phyloP scores from a whole-genome alignment of 2,797 vertebrate species.

The Lophotriccus pileatus region DNA sequence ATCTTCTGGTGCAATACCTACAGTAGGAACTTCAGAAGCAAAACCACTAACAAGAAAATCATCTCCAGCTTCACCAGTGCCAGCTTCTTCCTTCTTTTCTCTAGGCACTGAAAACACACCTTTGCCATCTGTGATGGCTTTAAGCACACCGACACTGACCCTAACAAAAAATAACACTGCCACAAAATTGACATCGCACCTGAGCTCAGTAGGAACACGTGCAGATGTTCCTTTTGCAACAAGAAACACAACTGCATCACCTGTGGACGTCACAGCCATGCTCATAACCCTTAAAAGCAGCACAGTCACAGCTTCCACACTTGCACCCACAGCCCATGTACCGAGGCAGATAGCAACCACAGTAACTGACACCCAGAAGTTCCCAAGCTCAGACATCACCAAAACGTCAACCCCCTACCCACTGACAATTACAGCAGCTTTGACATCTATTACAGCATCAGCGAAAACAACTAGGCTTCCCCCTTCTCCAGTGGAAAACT shows the following conservation, averaged over 20 bases:
- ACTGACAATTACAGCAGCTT: constrained; percentile 77
- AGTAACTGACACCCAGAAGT: constrained; percentile 66
- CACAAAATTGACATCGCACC: constrained; percentile 72
- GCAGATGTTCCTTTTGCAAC: constrained; percentile 60
- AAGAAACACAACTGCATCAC: constrained; percentile 57
- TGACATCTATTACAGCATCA: constrained; percentile 78
- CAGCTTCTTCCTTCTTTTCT: constrained; percentile 77
- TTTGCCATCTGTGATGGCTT: constrained; percentile 76
- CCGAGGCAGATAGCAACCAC: constrained; percentile 73
- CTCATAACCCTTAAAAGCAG: constrained; percentile 61
- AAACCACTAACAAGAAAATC: constrained; percentile 76
- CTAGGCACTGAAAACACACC: constrained; percentile 73
- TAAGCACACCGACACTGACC: constrained; percentile 66
- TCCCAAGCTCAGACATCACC: constrained; percentile 67
- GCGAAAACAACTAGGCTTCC: constrained; percentile 77
- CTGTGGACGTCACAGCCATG: constrained; percentile 38
- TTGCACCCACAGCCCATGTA: constrained; percentile 64
- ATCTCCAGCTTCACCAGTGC: constrained; percentile 76
- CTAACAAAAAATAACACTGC: constrained; percentile 73
- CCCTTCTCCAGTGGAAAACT: constrained; percentile 65
- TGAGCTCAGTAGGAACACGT: constrained; percentile 57
- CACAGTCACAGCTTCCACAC: constrained; percentile 37
- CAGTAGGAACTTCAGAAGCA: constrained; percentile 68
- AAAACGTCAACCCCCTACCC: constrained; percentile 73
- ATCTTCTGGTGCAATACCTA: constrained; percentile 71